A percentile compares a stretch with the other conserved stretches of the same genome.
These are phyloP conservation scores for Doris montereyensis DNA, from an alignment of 2,888 invertebrate genomes.

Conservation along the genomic window DNA sequence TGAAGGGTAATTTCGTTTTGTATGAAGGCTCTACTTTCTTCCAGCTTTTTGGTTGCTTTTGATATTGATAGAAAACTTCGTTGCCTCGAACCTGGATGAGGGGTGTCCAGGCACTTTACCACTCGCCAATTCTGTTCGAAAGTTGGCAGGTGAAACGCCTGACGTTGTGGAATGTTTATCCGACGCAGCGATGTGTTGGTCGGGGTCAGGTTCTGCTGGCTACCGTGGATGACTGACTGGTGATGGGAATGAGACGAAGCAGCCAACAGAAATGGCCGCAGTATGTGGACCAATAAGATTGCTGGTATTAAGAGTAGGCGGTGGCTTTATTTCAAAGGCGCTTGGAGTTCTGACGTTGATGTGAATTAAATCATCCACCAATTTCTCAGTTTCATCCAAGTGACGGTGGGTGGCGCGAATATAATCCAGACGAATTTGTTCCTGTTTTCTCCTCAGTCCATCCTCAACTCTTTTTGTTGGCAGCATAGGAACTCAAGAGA, in stretches of 20 bases:
- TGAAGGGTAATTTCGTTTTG: slow-evolving; percentile 18
- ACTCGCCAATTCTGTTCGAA: too few relatives aligned
- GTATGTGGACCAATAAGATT: too few relatives aligned
- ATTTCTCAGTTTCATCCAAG: slow-evolving; percentile 28
- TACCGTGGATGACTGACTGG: neutral
- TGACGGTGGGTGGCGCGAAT: slow-evolving; percentile 14
- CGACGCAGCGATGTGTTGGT: neutral
- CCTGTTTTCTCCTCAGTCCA: slow-evolving; percentile 21
- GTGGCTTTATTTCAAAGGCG: slow-evolving; percentile 5
- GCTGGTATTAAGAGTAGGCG: too few relatives aligned
- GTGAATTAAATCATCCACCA: slow-evolving; percentile 22
- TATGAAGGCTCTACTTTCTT: slow-evolving; percentile 26
- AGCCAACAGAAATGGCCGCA: too few relatives aligned
- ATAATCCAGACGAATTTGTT: slow-evolving; percentile 23
- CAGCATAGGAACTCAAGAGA: slow-evolving; percentile 26
- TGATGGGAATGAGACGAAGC: neutral
- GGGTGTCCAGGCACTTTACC: too few relatives aligned
- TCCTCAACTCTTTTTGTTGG: slow-evolving; percentile 30
- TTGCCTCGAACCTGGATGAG: slow-evolving; percentile 20
- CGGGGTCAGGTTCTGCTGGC: neutral
- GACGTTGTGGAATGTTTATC: neutral
- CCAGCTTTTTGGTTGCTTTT: neutral
- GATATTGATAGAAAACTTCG: slow-evolving; percentile 27
- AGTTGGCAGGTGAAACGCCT: too few relatives aligned
- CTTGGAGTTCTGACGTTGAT: slow-evolving; percentile 22